Conservation (phyloP, 1,140 invertebrate species). For the Formica selysi region DNA sequence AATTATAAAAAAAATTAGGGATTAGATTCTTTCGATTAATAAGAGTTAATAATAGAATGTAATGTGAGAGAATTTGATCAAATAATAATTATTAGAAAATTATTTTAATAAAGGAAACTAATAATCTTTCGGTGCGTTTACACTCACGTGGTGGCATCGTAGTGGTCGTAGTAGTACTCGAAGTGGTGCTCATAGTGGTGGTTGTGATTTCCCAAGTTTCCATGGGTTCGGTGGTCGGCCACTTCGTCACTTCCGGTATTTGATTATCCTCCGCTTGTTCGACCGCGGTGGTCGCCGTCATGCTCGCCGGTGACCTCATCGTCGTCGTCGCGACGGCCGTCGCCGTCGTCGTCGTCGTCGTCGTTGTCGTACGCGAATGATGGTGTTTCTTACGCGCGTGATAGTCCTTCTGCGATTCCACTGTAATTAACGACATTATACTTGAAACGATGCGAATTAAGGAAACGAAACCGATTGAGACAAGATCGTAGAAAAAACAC, state of each 20-base stretch:
- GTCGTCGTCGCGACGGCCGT: conserved; percentile 76
- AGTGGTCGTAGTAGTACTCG: conserved; percentile 88
- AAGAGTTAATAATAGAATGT: no score
- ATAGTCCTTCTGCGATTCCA: conserved; percentile 95
- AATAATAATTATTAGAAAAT: background rate
- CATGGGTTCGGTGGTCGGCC: conserved; percentile 80
- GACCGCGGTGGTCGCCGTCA: conserved; percentile 79
- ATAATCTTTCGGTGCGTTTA: conserved; percentile 29
- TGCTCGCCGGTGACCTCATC: conserved; percentile 81
- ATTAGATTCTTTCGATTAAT: no score
- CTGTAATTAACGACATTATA: conserved; percentile 85
- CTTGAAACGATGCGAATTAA: background rate
- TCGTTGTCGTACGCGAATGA: conserved; percentile 84
- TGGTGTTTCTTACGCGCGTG: conserved; percentile 88
- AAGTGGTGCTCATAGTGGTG: conserved; percentile 85
- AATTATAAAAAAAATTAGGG: no score
- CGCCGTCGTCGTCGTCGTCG: conserved; percentile 78
- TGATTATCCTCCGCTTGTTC: conserved; percentile 82
- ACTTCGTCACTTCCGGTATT: conserved; percentile 83
- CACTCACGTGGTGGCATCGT: conserved; percentile 91
- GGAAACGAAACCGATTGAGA: background rate
- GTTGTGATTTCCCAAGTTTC: conserved; percentile 85
- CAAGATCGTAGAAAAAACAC: no score
- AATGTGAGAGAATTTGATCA: background rate
- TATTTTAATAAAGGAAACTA: background rate